Evolutionary conservation across 2,797 vertebrate genomes (phyloP).

Genomic region (Delichon dasypus): DNA sequence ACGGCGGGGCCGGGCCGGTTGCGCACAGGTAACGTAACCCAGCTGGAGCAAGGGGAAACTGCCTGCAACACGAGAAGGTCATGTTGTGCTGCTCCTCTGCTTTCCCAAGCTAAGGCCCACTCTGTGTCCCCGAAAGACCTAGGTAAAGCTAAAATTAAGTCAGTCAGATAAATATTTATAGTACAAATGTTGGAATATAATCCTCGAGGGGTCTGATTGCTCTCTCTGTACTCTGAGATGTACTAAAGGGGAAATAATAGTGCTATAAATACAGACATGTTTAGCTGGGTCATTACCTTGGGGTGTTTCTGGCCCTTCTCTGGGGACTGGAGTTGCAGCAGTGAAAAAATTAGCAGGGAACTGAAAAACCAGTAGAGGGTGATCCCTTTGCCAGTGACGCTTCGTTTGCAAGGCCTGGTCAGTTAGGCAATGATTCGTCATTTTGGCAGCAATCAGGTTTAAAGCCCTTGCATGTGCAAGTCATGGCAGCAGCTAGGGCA

Average conservation of each 20-base stretch:
- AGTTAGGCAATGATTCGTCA: not conserved
- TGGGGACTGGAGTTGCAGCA: not conserved
- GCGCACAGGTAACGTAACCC: not conserved
- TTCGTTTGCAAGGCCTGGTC: not conserved
- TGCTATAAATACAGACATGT: slow-evolving; percentile 14
- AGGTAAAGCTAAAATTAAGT: slow-evolving; percentile 51
- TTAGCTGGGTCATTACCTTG: slow-evolving; percentile 35
- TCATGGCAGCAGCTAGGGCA: not conserved
- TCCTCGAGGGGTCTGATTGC: slow-evolving; percentile 27
- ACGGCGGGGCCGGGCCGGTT: not conserved
- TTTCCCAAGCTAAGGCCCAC: slow-evolving; percentile 22
- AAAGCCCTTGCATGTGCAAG: not conserved
- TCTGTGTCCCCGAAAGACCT: slow-evolving; percentile 35
- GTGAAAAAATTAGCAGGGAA: not conserved
- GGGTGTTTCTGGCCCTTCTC: not conserved
- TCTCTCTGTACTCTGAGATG: not conserved
- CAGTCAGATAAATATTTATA: slow-evolving; percentile 53
- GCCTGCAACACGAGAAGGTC: slow-evolving; percentile 57
- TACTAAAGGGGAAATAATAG: slow-evolving; percentile 40
- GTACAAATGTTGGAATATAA: slow-evolving; percentile 26
- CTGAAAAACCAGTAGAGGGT: not conserved
- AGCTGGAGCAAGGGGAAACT: not conserved
- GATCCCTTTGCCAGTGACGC: not conserved
- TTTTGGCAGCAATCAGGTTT: not conserved
- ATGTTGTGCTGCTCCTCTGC: slow-evolving; percentile 26